Conservation (phyloP, 2,797 vertebrate species). For the Ctenosaura bakeri region DNA sequence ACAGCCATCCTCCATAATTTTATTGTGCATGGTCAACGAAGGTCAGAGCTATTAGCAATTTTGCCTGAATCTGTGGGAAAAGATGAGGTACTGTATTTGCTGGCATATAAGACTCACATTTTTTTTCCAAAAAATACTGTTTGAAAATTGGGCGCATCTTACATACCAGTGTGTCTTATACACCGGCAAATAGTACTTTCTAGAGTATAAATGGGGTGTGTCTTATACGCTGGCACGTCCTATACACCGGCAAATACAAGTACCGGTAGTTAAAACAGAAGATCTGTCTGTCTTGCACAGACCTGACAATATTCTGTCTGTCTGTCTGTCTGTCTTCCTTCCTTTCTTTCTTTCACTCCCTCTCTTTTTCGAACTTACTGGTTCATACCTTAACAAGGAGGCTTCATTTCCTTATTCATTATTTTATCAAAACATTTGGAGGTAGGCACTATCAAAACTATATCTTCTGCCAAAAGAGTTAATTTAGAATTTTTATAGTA, state of each 20-base stretch:
- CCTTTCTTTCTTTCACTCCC: too few species aligned
- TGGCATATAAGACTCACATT: too few species aligned
- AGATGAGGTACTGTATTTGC: not conserved
- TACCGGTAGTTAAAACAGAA: too few species aligned
- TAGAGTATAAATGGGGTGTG: too few species aligned
- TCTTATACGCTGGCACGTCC: too few species aligned
- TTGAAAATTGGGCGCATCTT: too few species aligned
- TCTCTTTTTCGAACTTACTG: not conserved
- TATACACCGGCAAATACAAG: too few species aligned
- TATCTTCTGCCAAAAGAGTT: not conserved
- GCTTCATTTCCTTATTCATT: not conserved
- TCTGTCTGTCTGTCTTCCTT: not conserved
- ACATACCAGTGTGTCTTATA: too few species aligned
- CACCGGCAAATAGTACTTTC: too few species aligned
- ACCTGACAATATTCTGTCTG: not conserved
- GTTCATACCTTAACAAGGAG: not conserved
- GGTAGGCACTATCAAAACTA: not conserved
- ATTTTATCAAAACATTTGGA: not conserved
- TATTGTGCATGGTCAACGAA: not conserved
- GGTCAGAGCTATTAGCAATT: not conserved
- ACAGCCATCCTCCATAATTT: not conserved
- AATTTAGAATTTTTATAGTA: not conserved
- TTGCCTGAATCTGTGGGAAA: not conserved
- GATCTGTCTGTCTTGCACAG: not conserved
- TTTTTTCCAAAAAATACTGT: too few species aligned